Base-by-base conservation (phyloP, 1,140 invertebrate species). In the Samia ricini region DNA sequence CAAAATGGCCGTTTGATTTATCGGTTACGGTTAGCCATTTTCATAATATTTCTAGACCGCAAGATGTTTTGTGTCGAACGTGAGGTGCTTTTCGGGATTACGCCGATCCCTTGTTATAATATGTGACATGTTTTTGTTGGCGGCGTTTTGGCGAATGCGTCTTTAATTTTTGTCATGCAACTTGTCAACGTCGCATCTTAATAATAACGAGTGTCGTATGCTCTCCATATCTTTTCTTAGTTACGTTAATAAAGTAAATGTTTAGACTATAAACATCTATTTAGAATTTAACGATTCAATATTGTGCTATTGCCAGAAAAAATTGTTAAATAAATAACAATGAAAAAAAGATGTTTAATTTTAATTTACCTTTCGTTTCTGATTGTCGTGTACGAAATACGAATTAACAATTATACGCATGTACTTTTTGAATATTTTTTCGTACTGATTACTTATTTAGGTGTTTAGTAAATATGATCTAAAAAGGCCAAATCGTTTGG, bases 31-130 rank as follows among this genome's bases (percentile, higher is more conserved):
- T 65, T 64, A 71, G 60, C 76, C 81, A 77, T 85, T 79, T 83
- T 86, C 81, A 81, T 73, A 83, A 85, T 85, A 82, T 86, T 79
- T 80, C 77, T 77, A 76, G 80, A 65, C 57, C 22, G 74, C 83
- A 88, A 88, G 85, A 83, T 88, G 85, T 88, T 87, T 87, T 85
- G 66, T 84, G 83, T 88, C 83, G 69, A 60, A 76, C n/a, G 33
- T 4, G 33, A 42, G 33, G 33, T 77, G 78, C 84, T 76, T 80
- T 72, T 66, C 52, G 71, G 74, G 77, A 74, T 85, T 81, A 83
- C 60, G 58, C 56, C 56, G 69, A 72, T 79, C 63, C 81, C 75
- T 65, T 49, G 69, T 81, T 79, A 67, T 80, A 15, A 42, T 42
- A 42, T 56, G 22, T 20, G 56, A 63, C 66, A 64, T 87, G 79